Conservation (phyloP, 2,888 invertebrate species). For the Tipula vernalis region DNA sequence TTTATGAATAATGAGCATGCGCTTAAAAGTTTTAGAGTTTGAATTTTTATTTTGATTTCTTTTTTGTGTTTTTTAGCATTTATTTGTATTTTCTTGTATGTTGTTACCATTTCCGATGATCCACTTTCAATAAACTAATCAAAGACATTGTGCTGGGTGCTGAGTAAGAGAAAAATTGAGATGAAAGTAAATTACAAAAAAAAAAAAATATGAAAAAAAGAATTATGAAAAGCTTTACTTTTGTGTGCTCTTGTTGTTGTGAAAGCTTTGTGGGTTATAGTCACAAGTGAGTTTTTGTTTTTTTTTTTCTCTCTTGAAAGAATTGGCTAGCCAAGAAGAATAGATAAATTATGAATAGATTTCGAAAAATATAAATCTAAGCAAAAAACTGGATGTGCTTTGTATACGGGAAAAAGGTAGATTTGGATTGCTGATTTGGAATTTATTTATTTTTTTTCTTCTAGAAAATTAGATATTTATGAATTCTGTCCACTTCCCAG, state of each 20-base stretch:
- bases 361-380: neutral
- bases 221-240: neutral
- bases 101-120: neutral
- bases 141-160: neutral
- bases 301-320: neutral
- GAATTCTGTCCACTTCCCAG: neutral
- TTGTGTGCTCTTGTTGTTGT: neutral
- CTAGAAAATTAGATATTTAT: neutral
- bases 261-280: neutral
- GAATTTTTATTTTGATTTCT: neutral
- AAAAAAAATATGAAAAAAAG: neutral
- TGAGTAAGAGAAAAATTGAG: neutral
- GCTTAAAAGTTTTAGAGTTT: neutral
- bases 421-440: neutral
- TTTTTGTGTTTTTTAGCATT: no score
- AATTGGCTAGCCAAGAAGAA: neutral
- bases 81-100: neutral
- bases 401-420: neutral
- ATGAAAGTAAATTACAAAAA: neutral
- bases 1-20: neutral
- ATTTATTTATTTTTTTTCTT: neutral
- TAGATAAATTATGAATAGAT: neutral
- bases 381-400: neutral
- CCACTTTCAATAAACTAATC: neutral
- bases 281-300: neutral